Evolutionary conservation across 2,113 vertebrate genomes (phyloP).

Genomic region (Alosa alosa): DNA sequence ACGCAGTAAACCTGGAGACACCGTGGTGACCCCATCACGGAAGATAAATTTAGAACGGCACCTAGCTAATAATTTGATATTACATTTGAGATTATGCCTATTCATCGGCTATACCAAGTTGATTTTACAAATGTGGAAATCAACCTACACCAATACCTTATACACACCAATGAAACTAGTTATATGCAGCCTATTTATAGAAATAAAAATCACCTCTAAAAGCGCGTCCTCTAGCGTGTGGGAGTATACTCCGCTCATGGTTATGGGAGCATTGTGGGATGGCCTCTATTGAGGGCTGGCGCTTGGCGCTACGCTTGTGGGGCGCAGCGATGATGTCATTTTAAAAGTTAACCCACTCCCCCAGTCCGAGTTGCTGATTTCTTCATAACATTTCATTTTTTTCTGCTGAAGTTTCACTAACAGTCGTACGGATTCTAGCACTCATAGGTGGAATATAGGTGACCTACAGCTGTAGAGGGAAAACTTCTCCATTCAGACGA

Average conservation of each 20-base stretch:
- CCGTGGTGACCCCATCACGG: not conserved
- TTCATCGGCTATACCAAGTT: not conserved
- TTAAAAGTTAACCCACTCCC: constrained; percentile 70
- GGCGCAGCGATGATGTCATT: constrained; percentile 68
- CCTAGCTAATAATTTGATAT: not conserved
- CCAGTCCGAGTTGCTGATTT: constrained; percentile 59
- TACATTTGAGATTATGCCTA: not conserved
- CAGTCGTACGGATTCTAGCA: not conserved
- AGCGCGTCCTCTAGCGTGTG: not conserved
- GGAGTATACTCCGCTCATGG: not conserved
- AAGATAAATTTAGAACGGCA: not conserved
- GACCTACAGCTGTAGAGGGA: not conserved
- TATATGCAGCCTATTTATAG: not conserved
- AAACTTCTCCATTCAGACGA: constrained; percentile 26
- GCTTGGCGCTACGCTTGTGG: constrained; percentile 4
- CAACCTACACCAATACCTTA: not conserved
- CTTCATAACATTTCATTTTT: constrained; percentile 36
- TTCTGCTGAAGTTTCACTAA: constrained; percentile 35
- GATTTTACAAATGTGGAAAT: not conserved
- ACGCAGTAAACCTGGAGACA: not conserved
- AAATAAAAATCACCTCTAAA: not conserved
- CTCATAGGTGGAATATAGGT: not conserved
- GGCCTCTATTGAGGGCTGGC: not conserved
- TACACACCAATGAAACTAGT: too few species aligned
- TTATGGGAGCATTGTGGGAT: not conserved